A percentile compares a stretch with the other conserved stretches of the same genome.
phyloP scores from a whole-genome alignment of 53 echinoderm and acorn worm species.

The Zoroaster sp. region DNA sequence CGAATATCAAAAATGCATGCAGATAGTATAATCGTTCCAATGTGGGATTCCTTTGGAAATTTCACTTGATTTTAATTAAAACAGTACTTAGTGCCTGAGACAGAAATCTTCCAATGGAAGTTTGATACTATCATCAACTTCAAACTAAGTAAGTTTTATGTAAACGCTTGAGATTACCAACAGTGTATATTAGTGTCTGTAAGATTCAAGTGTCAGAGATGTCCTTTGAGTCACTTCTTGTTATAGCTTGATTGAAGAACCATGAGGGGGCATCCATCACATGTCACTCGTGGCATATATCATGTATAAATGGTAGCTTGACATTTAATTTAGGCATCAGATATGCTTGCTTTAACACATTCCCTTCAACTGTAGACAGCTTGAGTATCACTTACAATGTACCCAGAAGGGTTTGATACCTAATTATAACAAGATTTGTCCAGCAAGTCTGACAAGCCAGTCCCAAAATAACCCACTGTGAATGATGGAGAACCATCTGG shows the following conservation, averaged over 20 bases:
- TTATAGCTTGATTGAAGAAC: not conserved
- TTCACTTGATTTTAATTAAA: too few species aligned
- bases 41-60: too few species aligned
- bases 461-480: not conserved
- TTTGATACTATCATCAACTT: too few species aligned
- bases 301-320: not conserved
- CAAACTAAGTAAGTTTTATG: too few species aligned
- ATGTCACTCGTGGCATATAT: not conserved
- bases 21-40: too few species aligned
- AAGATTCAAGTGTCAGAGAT: too few species aligned
- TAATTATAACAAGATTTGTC: not conserved
- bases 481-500: not conserved
- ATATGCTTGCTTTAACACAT: not conserved
- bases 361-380: not conserved
- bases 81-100: too few species aligned
- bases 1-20: too few species aligned
- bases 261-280: too few species aligned
- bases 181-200: too few species aligned
- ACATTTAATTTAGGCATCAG: not conserved
- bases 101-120: too few species aligned
- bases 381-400: not conserved
- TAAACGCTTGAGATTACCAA: too few species aligned
- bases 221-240: not conserved
- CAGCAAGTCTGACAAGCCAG: not conserved
- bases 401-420: not conserved